Evolutionary conservation across 2,797 vertebrate genomes (phyloP).

Genomic region (Poeciliopsis turneri): DNA sequence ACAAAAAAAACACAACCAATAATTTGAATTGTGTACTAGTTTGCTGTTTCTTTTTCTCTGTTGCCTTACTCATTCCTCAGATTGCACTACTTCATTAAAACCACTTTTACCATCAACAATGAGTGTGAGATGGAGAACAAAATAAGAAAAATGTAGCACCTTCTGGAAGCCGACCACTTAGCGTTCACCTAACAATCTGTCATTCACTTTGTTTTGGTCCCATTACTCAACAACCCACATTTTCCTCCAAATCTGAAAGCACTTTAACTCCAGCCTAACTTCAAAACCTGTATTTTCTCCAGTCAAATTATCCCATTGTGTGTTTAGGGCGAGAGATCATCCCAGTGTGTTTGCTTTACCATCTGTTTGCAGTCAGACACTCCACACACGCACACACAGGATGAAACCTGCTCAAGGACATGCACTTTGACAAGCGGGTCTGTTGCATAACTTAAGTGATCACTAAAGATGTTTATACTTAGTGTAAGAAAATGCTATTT

Average conservation of each 20-base stretch:
- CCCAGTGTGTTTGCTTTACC: slow-evolving; percentile 66
- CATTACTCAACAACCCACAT: slow-evolving; percentile 28
- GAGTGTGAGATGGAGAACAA: not conserved
- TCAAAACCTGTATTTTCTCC: slow-evolving; percentile 46
- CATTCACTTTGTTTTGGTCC: slow-evolving; percentile 3
- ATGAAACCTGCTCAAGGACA: slow-evolving; percentile 52
- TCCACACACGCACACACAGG: slow-evolving; percentile 49
- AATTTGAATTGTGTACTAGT: not conserved
- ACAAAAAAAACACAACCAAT: not conserved
- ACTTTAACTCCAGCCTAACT: slow-evolving; percentile 23
- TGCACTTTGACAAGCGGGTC: slow-evolving; percentile 43
- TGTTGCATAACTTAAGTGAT: slow-evolving; percentile 56
- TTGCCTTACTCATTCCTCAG: not conserved
- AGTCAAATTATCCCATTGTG: slow-evolving; percentile 45
- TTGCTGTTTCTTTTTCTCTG: not conserved
- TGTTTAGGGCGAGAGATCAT: slow-evolving; percentile 48
- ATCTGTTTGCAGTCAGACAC: slow-evolving; percentile 64
- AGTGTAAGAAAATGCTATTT: slow-evolving; percentile 9
- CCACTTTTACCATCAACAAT: not conserved
- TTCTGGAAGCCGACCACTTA: not conserved
- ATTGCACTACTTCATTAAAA: not conserved
- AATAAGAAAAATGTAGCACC: not conserved
- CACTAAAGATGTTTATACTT: slow-evolving; percentile 3
- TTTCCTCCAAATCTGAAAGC: slow-evolving; percentile 32
- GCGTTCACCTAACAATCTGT: not conserved